Base-by-base conservation (phyloP, 2,113 vertebrate species). In the Antigone vipio region DNA sequence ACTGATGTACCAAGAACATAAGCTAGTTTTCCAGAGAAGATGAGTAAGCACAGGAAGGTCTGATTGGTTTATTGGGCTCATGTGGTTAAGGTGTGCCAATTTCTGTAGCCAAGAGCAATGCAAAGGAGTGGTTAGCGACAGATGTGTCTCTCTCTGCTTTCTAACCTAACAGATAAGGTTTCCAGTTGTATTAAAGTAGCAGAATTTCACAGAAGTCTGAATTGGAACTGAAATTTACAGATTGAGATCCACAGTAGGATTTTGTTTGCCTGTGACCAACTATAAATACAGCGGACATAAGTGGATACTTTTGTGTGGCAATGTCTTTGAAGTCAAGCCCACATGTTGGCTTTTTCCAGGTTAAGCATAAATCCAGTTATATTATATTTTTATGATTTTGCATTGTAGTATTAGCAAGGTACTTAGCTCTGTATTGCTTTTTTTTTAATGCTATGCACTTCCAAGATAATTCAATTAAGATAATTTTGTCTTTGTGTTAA, bases 81-180 rank as follows among this genome's bases (percentile, higher is more conserved):
- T 85, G 93, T 85, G 74, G 24, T 82, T 93, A 89, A 85, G 87
- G 58, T 93, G 49, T 83, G 92, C 93, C 89, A 97, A 75, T 85
- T 88, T 85, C 40, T 64, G 52, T 6, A 87, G 93, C 86, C 69
- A 91, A 87, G 44, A 94, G 80, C 80, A 85, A 60, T 89, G 53
- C 60, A 79, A 89, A 89, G 34, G 49, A 76, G 15, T 2, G 49
- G 58, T 94, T 93, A 88, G 58, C 30, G 72, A 75, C 69, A 82
- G 68, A 89, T 82, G 44, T 75, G 47, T 40, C 20, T 34, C 29
- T 40, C 20, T 90, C 56, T 91, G 73, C 34, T 93, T 85, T 73
- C 64, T 85, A 85, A 62, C 23, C 45, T 68, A 72, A 72, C 12
- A 75, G 69, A 74, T 68, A 58, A 87, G 50, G 52, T 86, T 92